Percentiles rank a stretch among this genome's conserved stretches.
Conservation (phyloP, 2,113 vertebrate species). For the Onychorhynchus coronatus region DNA sequence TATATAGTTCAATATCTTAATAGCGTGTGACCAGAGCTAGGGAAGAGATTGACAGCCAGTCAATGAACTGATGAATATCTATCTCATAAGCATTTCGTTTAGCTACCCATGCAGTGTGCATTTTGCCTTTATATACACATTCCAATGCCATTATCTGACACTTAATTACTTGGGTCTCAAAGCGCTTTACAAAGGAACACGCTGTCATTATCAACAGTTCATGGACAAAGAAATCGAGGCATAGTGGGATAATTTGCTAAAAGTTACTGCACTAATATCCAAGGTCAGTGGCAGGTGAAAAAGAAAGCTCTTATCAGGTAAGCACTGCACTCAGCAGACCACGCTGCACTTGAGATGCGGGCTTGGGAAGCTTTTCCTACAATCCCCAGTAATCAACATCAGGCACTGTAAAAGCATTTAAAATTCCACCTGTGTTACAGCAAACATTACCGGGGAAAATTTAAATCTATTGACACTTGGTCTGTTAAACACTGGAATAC, state of each 20-base stretch:
- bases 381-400: background rate
- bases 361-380: background rate
- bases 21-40: background rate
- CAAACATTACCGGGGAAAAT: background rate
- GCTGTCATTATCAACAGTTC: constrained; percentile 3
- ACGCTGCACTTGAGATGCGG: background rate
- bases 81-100: constrained; percentile 41
- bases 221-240: background rate
- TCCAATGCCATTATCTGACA: background rate
- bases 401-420: background rate
- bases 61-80: constrained; percentile 47
- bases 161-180: constrained; percentile 47
- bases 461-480: background rate
- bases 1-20: constrained; percentile 36
- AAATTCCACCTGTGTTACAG: background rate
- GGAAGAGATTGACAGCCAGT: constrained; percentile 29
- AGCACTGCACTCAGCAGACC: background rate
- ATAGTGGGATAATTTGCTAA: background rate
- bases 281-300: constrained; percentile 15
- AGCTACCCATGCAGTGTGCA: background rate
- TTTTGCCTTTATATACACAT: background rate
- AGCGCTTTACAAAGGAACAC: background rate
- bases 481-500: background rate
- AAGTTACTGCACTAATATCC: background rate
- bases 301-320: background rate